Evolutionary conservation across 2,888 invertebrate species (phyloP), one percentile per base, ranked within the genome.

Genomic region (Spodoptera littoralis): DNA sequence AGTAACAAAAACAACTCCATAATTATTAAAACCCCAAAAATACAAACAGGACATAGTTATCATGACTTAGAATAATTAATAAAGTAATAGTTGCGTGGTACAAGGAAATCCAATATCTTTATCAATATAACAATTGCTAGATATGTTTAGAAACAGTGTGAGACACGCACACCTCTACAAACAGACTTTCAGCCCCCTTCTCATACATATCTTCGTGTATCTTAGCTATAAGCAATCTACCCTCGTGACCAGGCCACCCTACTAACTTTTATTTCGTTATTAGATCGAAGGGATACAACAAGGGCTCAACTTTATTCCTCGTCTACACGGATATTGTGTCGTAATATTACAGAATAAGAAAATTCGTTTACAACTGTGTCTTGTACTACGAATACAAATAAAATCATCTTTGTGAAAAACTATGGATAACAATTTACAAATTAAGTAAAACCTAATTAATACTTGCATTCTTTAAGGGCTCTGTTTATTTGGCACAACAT

Each of bases 251-350:
- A 83, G 83, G 84, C 48, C 90, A 92, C 93, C 92, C 92, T 89
- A 92, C 88, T 91, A 90, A 92, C 91, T 89, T 91, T 90, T 90
- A 92, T 93, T 91, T 87, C 85, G 86, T 89, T 90, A 90, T 91
- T 89, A 87, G 84, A 86, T 84, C 76, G 86, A 87, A 88, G 90
- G 88, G 89, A 88, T 81, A 80, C 75, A 81, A 83, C 82, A 79
- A 87, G 84, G 85, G 82, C 72, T 69, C 70, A 64, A 71, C 72
- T 69, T 67, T 73, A 73, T 73, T 73, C 49, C 49, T 58, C 64
- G 70, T 77, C 73, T 61, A 47, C 59, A 65, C 54, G 60, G 47
- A 60, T 59, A 53, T 67, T 65, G 60, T 64, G 64, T 68, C 58
- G 60, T 70, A 69, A 68, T 58, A 49, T 41, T 22, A 48, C n/a